A percentile compares a stretch with the other conserved stretches of the same genome.
These are phyloP conservation scores for Dinoponera quadriceps DNA, from an alignment of 1,140 invertebrate genomes.

Conservation along the genomic window DNA sequence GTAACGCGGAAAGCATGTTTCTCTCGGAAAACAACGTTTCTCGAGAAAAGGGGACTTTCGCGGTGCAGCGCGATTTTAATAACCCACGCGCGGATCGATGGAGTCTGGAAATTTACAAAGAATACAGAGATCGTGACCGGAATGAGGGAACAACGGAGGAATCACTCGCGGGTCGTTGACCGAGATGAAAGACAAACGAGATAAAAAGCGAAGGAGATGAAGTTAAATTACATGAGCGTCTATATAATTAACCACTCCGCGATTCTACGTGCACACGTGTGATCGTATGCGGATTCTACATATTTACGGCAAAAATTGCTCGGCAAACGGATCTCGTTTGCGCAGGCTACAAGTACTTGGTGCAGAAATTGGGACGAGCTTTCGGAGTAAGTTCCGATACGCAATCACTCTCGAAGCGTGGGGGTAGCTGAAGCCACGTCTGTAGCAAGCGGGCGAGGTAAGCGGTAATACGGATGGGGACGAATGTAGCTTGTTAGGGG, in stretches of 20 bases:
- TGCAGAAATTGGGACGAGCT: slow-evolving; percentile 62
- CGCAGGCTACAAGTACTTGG: slow-evolving; percentile 32
- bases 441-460: slow-evolving; percentile 53
- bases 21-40: not conserved
- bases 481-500: slow-evolving; percentile 85
- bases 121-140: not conserved
- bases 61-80: not conserved
- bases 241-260: not conserved
- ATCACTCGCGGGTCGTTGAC: not conserved
- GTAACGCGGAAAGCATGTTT: not conserved
- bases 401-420: slow-evolving; percentile 53
- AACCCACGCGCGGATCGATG: not conserved
- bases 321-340: slow-evolving; percentile 4
- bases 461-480: slow-evolving; percentile 81
- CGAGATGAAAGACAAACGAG: not conserved
- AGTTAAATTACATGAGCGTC: no score
- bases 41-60: not conserved
- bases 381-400: slow-evolving; percentile 60
- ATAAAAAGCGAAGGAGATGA: not conserved
- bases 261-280: not conserved
- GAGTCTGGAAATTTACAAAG: not conserved
- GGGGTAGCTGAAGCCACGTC: slow-evolving; percentile 48
- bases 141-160: not conserved
- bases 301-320: slow-evolving; percentile 47
- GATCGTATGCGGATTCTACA: not conserved